A percentile compares a stretch with the other conserved stretches of the same genome.
phyloP scores from a whole-genome alignment of 1,140 invertebrate species.

The Habropoda laboriosa region DNA sequence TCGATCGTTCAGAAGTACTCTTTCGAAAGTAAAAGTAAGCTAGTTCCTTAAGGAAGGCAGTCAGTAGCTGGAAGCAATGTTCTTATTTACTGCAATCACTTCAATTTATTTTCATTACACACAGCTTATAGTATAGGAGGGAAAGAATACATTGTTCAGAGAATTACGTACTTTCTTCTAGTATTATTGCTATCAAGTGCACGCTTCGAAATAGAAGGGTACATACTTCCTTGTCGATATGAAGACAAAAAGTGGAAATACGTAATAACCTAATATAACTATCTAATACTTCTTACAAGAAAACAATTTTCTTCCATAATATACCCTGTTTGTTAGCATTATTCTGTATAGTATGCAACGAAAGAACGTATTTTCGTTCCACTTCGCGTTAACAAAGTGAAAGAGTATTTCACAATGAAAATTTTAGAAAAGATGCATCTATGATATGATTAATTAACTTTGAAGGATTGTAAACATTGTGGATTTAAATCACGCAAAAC shows the following conservation, averaged over 20 bases:
- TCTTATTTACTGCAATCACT: slow-evolving; percentile 26
- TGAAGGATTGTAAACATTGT: background rate
- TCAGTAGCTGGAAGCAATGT: slow-evolving; percentile 24
- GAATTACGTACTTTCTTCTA: background rate
- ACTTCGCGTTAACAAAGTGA: background rate
- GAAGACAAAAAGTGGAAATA: background rate
- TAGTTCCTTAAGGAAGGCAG: slow-evolving; percentile 18
- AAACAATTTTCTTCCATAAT: no score
- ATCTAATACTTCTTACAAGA: no score
- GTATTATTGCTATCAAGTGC: background rate
- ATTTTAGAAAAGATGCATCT: background rate
- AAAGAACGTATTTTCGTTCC: background rate
- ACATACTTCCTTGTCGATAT: background rate
- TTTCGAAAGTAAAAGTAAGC: slow-evolving; percentile 44
- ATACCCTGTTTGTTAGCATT: no score
- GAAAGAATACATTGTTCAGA: background rate
- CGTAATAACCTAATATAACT: background rate
- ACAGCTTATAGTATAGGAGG: background rate
- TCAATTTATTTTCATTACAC: slow-evolving; percentile 21
- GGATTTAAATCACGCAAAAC: no score
- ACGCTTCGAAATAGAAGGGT: background rate
- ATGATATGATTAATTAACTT: background rate
- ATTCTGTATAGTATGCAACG: no score
- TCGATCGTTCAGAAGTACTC: background rate
- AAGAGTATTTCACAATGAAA: background rate